Percentiles rank a stretch among this genome's conserved stretches.
Evolutionary conservation across 2,113 vertebrate genomes (phyloP).

Genomic region (Oryzias javanicus): DNA sequence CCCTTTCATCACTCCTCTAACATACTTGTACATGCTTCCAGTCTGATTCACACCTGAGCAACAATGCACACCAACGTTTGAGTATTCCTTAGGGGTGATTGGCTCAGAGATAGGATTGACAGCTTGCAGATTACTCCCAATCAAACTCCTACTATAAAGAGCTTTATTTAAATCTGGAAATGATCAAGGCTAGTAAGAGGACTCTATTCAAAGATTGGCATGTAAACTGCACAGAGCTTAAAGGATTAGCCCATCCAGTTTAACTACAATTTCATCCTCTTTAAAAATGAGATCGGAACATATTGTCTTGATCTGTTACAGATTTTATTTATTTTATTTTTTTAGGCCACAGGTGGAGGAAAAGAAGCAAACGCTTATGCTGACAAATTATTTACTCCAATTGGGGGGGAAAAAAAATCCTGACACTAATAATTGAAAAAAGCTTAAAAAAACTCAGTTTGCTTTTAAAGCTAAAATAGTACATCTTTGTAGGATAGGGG

Average conservation of each 20-base stretch:
- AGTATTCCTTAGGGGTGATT: slow-evolving; percentile 25
- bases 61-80: slow-evolving; percentile 37
- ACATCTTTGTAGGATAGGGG: slow-evolving; percentile 9
- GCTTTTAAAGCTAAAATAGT: slow-evolving; percentile 53
- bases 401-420: slow-evolving; percentile 44
- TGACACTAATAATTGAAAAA: slow-evolving; percentile 46
- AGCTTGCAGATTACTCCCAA: slow-evolving; percentile 72
- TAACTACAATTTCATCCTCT: slow-evolving; percentile 62
- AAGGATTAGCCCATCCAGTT: slow-evolving; percentile 67
- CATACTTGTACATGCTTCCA: slow-evolving; percentile 29
- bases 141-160: slow-evolving; percentile 64
- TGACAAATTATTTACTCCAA: slow-evolving; percentile 42
- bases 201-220: slow-evolving; percentile 59
- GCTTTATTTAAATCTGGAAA: slow-evolving; percentile 72
- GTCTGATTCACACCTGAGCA: slow-evolving; percentile 54
- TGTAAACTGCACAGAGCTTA: slow-evolving; percentile 67
- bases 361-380: slow-evolving; percentile 39
- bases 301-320: slow-evolving; percentile 59
- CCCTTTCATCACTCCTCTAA: neutral
- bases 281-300: slow-evolving; percentile 50
- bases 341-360: slow-evolving; percentile 57
- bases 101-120: slow-evolving; percentile 56
- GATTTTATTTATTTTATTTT: slow-evolving; percentile 43
- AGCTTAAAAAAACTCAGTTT: slow-evolving; percentile 7
- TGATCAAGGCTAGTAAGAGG: slow-evolving; percentile 64